Conservation (phyloP, 1,140 invertebrate genomes). For the Drosophila punjabiensis region DNA sequence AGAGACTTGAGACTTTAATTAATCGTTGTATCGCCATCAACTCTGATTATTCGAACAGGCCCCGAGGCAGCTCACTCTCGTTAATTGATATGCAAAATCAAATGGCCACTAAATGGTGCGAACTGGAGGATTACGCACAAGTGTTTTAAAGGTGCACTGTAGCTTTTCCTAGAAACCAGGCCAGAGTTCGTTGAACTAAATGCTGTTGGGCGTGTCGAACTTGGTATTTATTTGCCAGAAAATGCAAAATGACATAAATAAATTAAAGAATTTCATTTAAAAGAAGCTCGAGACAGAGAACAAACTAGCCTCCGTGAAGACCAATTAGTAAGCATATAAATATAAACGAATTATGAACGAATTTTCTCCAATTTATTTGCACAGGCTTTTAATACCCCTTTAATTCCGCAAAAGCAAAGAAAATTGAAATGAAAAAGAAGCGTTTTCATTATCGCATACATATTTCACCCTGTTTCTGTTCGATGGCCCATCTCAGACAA, state of each 20-base stretch:
- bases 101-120: constrained; percentile 64
- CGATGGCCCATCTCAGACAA: constrained; percentile 21
- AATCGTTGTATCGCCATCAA: constrained; percentile 61
- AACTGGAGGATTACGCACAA: constrained; percentile 48
- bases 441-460: constrained; percentile 24
- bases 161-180: constrained; percentile 17
- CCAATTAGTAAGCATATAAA: constrained; percentile 13
- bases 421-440: background rate
- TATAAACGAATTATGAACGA: background rate
- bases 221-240: constrained; percentile 2
- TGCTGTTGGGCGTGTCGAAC: background rate
- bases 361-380: constrained; percentile 1
- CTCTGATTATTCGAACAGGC: constrained; percentile 51
- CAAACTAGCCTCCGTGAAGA: background rate
- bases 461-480: background rate
- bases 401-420: background rate
- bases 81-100: constrained; percentile 74
- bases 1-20: constrained; percentile 57
- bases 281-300: background rate
- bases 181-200: constrained; percentile 24
- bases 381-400: background rate
- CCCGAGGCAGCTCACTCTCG: constrained; percentile 47
- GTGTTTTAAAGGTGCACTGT: constrained; percentile 39
- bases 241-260: constrained; percentile 6
- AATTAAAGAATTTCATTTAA: background rate